Percentiles rank a stretch among this genome's conserved stretches.
phyloP scores from a whole-genome alignment of 23 tunicate species.

The Styela plicata region DNA sequence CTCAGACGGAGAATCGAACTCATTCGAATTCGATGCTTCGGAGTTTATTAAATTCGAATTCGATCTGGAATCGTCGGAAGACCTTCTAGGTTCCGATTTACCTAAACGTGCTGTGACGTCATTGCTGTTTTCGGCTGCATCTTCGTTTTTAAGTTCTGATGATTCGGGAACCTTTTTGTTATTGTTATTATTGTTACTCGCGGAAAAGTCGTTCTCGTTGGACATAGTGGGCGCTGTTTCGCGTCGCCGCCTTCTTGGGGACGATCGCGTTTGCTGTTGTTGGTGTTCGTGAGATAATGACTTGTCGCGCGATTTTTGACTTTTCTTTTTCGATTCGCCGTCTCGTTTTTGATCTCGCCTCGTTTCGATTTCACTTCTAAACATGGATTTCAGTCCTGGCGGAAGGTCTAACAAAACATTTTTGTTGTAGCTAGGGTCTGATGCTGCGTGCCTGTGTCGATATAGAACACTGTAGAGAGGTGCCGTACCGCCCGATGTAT shows the following conservation, averaged over 20 bases:
- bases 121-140: not conserved
- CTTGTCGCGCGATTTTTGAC: not conserved
- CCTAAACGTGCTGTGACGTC: not conserved
- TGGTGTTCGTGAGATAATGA: not conserved
- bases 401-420: not conserved
- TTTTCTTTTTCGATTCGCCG: not conserved
- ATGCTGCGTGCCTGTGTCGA: slow-evolving; percentile 75
- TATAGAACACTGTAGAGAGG: slow-evolving; percentile 46
- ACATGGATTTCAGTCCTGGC: not conserved
- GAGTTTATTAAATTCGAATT: not conserved
- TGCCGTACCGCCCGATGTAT: not conserved
- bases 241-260: slow-evolving; percentile 14
- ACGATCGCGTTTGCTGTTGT: not conserved
- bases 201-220: not conserved
- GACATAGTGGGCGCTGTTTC: not conserved
- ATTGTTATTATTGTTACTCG: not conserved
- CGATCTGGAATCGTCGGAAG: not conserved
- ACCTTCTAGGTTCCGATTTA: not conserved
- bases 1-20: slow-evolving; percentile 61
- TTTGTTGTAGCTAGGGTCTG: slow-evolving; percentile 66
- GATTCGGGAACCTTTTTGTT: not conserved
- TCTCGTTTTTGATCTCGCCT: not conserved
- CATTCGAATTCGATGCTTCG: slow-evolving; percentile 10
- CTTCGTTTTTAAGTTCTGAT: not conserved
- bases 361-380: not conserved